Evolutionary conservation across 2,113 vertebrate species (phyloP), one percentile per base, ranked within the genome.

Genomic region (Alligator sinensis): DNA sequence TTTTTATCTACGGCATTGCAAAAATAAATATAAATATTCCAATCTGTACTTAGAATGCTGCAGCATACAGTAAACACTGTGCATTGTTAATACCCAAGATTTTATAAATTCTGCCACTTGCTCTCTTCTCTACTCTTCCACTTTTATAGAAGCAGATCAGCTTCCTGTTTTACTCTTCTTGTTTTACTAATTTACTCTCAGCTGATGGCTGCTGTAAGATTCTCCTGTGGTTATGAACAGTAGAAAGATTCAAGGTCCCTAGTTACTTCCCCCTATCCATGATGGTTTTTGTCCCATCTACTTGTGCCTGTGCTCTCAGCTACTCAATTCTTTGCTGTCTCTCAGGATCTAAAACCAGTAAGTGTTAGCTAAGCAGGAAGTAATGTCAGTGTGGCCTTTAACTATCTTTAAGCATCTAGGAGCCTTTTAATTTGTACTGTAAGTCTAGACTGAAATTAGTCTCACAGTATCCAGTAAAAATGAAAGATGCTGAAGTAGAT

Each of bases 21-120:
- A 97, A 98, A 98, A 98, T 98, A 98, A 98, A 98, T 97, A 97
- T 96, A 96, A 98, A 96, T 97, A 98, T 97, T 96, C 88, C 88
- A 95, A 81, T 88, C 82, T 83, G 62, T 94, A 80, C 60, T 64
- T 83, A 57, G 30, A 4, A 3, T 74, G 94, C 70, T 92, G 34
- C 64, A 66, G 85, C 0, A 0, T 11, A n/a, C 17, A 62, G 3
- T 61, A 19, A 77, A 54, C 4, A 30, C 24, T 55, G 77, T 57
- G 28, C 60, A 21, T 84, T 47, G 22, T 21, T 47, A 62, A 2
- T 2, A 4, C 2, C 24, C n/a, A 38, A 80, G 54, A 89, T 87
- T 64, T 91, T 58, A 19, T 59, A 25, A 6, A 1, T 7, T 12
- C 1, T 61, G 4, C 13, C 77, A 62, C 77, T 88, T 77, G n/a